Evolutionary conservation across 2,888 invertebrate species (phyloP), one percentile per base, ranked within the genome.

Genomic region (Platycheirus rosarum): DNA sequence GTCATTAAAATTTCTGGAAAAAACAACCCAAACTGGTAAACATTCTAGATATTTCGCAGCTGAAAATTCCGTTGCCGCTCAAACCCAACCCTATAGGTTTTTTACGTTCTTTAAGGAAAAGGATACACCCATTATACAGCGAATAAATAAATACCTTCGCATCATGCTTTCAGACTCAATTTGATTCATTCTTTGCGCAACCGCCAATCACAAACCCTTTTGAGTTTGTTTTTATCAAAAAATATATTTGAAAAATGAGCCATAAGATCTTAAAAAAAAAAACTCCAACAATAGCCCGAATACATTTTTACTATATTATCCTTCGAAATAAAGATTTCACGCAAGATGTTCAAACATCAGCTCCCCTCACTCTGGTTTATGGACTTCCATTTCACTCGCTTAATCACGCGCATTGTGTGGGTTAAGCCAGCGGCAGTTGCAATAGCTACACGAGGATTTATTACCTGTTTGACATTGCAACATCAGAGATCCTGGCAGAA

Each of bases 151-250:
- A n/a, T n/a, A n/a, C n/a, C n/a, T n/a, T n/a, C n/a, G n/a, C n/a
- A n/a, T n/a, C n/a, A 40, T 60, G 40, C 46, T 75, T 70, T 57
- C 23, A 60, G 65, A 44, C 75, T 75, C 66, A 82, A 71, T 76
- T 76, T 68, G 55, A 62, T 71, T 82, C 80, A 65, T 65, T 80
- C 70, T 23, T 66, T 63, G 57, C 78, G 66, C 73, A 78, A 74
- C 84, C 77, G 79, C 85, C 85, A 85, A 84, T 85, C 74, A 71
- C 46, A 77, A 77, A 66, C 73, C 78, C 74, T 70, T 84, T 79
- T 75, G 51, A 9, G 40, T 65, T 66, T 51, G 20, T 70, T 84
- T 79, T 71, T 16, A 51, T 48, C 57, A 84, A 84, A 65, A 51
- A 49, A 7, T 18, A 13, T 32, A 32, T 7, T 7, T 2, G 1